phyloP scores from a whole-genome alignment of 2,113 vertebrate species.

The Triplophysa siluroides region DNA sequence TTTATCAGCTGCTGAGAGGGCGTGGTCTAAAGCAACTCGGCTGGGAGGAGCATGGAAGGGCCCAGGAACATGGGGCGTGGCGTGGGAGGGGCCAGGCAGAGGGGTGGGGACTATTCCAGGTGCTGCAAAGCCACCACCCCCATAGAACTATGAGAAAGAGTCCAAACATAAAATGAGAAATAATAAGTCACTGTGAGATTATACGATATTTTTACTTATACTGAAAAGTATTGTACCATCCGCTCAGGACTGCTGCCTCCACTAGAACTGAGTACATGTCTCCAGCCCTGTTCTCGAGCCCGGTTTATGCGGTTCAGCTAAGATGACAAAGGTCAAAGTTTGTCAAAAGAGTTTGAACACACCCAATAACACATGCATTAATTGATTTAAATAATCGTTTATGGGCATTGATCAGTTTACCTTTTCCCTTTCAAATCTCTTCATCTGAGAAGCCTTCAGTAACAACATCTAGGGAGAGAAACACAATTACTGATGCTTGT shows the following conservation, averaged over 20 bases:
- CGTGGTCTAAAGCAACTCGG: slow-evolving; percentile 79
- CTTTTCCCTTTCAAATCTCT: slow-evolving; percentile 89
- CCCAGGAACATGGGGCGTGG: slow-evolving; percentile 37
- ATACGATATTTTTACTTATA: background rate
- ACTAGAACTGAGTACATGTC: slow-evolving; percentile 86
- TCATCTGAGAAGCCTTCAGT: slow-evolving; percentile 86
- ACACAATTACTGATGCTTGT: background rate
- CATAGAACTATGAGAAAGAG: slow-evolving; percentile 62
- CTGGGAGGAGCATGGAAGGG: slow-evolving; percentile 57
- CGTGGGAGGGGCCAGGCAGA: slow-evolving; percentile 21
- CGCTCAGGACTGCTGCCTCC: slow-evolving; percentile 80
- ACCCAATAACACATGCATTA: background rate
- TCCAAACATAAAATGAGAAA: background rate
- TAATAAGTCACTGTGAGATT: background rate
- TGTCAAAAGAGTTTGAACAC: background rate
- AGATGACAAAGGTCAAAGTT: slow-evolving; percentile 29
- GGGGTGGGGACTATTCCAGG: slow-evolving; percentile 17
- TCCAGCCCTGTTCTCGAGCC: slow-evolving; percentile 97
- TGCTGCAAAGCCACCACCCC: slow-evolving; percentile 59
- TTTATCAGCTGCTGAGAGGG: slow-evolving; percentile 83
- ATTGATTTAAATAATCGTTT: background rate
- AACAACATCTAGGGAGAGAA: slow-evolving; percentile 79
- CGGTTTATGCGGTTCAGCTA: slow-evolving; percentile 93
- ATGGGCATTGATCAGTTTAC: slow-evolving; percentile 65
- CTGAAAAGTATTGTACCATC: slow-evolving; percentile 62